Evolutionary conservation across 1,140 invertebrate species (phyloP), one percentile per base, ranked within the genome.

Genomic region (Trypoxylus dichotomus): DNA sequence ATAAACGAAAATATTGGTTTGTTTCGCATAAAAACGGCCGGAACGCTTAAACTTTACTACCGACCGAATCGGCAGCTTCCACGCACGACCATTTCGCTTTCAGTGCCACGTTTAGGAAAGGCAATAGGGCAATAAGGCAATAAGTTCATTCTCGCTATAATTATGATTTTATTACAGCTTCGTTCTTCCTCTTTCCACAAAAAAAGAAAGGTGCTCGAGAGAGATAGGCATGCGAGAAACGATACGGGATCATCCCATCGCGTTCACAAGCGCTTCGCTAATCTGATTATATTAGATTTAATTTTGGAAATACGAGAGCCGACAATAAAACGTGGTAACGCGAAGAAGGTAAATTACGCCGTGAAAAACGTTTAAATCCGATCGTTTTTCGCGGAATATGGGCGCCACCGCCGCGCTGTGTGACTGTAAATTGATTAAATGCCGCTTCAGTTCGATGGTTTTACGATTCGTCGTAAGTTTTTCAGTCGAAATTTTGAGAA

Each of bases 251-350:
- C 15, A 5, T n/a, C 15, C n/a, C 47, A 19, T 54, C 13, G 15
- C 47, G 15, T 54, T 21, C 47, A n/a, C 19, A 19, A 54, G 15
- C 47, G 47, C 7, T 19, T 19, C 47, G 15, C 15, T 54, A 54
- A 54, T 54, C 47, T 54, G 47, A 19, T 54, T 54, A 54, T 54
- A 54, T 54, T 54, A 54, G 47, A 54, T 54, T 54, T 54, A 54
- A 54, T 54, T 54, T 54, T 54, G 47, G 47, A 54, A 54, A n/a
- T 54, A 54, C 47, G 47, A 54, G 47, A 5, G 19, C 32, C 0
- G 32, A 37, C 32, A 37, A 37, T 37, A 37, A 37, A 37, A 37
- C 10, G 5, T 37, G 5, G 32, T 5, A 37, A 8, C 5, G 32
- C 10, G 5, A 8, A 37, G 3, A 8, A 37, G 32, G 32, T 37